Evolutionary conservation across 2,797 vertebrate genomes (phyloP).

Genomic region (Crenichthys baileyi): DNA sequence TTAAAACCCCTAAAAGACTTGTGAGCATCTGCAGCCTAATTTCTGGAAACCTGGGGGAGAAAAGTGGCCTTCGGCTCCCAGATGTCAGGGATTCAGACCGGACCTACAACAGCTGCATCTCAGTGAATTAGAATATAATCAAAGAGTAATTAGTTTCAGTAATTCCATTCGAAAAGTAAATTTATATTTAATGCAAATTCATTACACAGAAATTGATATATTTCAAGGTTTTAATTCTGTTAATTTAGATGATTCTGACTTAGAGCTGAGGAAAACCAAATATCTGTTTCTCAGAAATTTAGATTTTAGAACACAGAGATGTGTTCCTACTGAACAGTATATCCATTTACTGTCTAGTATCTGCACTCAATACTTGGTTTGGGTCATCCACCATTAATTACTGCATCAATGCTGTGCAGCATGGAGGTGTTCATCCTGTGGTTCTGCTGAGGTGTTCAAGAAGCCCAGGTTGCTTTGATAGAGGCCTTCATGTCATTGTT

Average conservation of each 20-base stretch:
- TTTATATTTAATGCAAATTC: background rate
- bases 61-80: background rate
- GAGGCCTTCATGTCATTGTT: background rate
- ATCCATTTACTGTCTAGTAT: background rate
- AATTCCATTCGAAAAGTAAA: background rate
- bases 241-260: background rate
- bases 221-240: background rate
- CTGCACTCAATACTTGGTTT: background rate
- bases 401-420: background rate
- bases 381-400: background rate
- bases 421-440: background rate
- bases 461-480: background rate
- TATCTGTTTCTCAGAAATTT: background rate
- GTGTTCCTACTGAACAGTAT: too few relatives aligned
- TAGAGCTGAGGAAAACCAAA: background rate
- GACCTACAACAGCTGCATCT: background rate
- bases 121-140: background rate
- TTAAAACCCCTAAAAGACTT: background rate
- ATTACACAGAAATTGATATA: background rate
- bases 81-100: background rate
- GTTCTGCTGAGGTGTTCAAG: background rate
- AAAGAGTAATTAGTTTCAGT: background rate
- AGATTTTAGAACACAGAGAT: background rate
- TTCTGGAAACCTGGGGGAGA: background rate
- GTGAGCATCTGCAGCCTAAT: background rate